These are phyloP conservation scores for Amphimedon queenslandica DNA, from an alignment of 37 sponge, comb jelly and placozoan species.

Conservation along the genomic window DNA sequence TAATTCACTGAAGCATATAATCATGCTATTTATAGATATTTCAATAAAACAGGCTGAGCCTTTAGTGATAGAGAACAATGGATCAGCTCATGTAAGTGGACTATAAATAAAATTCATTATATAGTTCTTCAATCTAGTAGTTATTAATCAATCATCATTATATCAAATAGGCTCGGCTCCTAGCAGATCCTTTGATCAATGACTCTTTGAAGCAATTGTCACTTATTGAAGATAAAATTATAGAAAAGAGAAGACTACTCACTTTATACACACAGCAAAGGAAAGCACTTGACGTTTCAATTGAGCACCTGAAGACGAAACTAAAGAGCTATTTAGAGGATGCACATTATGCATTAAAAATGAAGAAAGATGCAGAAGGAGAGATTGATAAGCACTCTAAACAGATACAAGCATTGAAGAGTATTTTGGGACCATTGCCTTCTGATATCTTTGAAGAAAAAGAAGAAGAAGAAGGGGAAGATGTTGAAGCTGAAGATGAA, in stretches of 20 bases:
- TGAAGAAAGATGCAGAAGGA: background rate
- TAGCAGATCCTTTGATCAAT: background rate
- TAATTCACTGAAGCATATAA: no score
- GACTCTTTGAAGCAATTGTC: background rate
- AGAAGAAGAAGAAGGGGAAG: background rate
- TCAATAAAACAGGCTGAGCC: no score
- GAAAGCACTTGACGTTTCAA: background rate
- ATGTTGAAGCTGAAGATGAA: background rate
- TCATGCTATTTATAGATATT: no score
- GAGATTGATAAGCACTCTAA: background rate
- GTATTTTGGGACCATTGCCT: background rate
- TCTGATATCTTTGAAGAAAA: background rate
- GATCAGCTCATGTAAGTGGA: no score
- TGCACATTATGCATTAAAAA: background rate
- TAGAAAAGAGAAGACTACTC: background rate
- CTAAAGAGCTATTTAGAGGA: background rate
- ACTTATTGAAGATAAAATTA: background rate
- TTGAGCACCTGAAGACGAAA: background rate
- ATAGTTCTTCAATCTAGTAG: background rate
- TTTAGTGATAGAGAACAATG: background rate
- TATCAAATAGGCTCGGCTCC: background rate
- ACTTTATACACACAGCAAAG: background rate
- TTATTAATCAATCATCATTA: background rate
- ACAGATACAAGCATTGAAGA: background rate
- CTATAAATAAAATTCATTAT: no score